A percentile compares a stretch with the other conserved stretches of the same genome.
Conservation (phyloP, 2,797 vertebrate genomes). For the Muscicapa comitata region DNA sequence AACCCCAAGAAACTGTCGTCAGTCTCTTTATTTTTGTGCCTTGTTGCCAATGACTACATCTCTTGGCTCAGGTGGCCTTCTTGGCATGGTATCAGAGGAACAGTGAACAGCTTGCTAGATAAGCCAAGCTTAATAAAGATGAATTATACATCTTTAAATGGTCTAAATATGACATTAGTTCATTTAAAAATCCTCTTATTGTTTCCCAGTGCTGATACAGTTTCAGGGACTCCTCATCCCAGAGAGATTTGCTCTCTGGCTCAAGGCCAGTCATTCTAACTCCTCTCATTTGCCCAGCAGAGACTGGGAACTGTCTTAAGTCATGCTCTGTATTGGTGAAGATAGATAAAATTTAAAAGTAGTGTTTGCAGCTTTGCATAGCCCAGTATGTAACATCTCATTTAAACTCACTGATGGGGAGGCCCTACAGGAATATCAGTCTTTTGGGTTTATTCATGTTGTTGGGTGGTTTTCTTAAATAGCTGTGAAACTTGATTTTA, state of each 20-base stretch:
- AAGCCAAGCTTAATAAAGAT: conserved; percentile 1
- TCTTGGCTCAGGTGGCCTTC: conserved; percentile 51
- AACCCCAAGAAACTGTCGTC: neutral
- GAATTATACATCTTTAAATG: conserved; percentile 12
- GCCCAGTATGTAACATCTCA: fast-evolving
- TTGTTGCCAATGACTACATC: conserved; percentile 1
- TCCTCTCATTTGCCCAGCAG: neutral
- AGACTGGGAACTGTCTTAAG: neutral
- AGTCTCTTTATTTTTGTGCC: neutral
- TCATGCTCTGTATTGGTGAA: neutral
- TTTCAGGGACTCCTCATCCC: neutral
- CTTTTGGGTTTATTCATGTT: neutral
- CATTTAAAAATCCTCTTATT: neutral
- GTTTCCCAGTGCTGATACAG: neutral
- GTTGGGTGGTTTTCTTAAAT: neutral
- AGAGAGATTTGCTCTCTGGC: neutral
- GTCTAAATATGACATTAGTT: neutral
- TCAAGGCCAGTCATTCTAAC: neutral
- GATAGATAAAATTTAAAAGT: neutral
- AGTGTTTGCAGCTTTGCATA: neutral
- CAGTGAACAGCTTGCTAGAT: conserved; percentile 15
- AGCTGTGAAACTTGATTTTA: neutral
- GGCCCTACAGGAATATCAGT: neutral
- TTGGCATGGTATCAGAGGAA: conserved; percentile 34
- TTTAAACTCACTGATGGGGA: neutral